Evolutionary conservation across 2,113 vertebrate species (phyloP).

Genomic region (Hippocampus abdominalis): DNA sequence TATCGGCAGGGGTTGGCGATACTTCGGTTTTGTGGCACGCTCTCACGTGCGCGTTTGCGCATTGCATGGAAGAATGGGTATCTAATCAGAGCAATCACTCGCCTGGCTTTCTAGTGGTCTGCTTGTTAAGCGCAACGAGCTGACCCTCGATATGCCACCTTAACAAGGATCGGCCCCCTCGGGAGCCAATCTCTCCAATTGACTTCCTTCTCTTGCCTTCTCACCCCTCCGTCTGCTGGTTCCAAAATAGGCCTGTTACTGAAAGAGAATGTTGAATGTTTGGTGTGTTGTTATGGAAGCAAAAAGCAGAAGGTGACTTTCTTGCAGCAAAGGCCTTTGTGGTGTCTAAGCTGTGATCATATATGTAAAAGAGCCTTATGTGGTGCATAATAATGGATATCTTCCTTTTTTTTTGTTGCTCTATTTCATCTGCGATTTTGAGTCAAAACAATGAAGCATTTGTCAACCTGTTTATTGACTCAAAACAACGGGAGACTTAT

Average conservation of each 20-base stretch:
- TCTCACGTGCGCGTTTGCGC: slow-evolving; percentile 8
- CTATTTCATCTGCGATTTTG: not conserved
- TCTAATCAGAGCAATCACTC: slow-evolving; percentile 51
- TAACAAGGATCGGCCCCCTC: slow-evolving; percentile 49
- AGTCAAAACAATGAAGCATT: no score
- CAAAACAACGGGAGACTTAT: no score
- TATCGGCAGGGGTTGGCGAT: slow-evolving; percentile 35
- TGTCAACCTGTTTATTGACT: no score
- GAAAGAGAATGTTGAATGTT: slow-evolving; percentile 44
- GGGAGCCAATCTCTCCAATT: slow-evolving; percentile 40
- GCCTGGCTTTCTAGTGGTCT: slow-evolving; percentile 33
- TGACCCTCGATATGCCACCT: slow-evolving; percentile 45
- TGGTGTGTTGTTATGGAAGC: slow-evolving; percentile 48
- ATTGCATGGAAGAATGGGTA: slow-evolving; percentile 39
- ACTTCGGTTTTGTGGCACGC: slow-evolving; percentile 17
- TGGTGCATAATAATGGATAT: not conserved
- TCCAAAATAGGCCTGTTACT: slow-evolving; percentile 50
- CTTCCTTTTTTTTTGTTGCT: not conserved
- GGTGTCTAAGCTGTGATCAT: slow-evolving; percentile 1
- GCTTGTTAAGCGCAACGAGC: slow-evolving; percentile 43
- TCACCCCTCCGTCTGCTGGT: slow-evolving; percentile 21
- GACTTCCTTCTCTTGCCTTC: slow-evolving; percentile 36
- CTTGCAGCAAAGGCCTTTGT: slow-evolving; percentile 24
- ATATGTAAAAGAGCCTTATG: not conserved
- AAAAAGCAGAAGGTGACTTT: slow-evolving; percentile 27